Evolutionary conservation across 2,113 vertebrate species (phyloP), one percentile per base, ranked within the genome.

Genomic region (Chionomys nivalis): DNA sequence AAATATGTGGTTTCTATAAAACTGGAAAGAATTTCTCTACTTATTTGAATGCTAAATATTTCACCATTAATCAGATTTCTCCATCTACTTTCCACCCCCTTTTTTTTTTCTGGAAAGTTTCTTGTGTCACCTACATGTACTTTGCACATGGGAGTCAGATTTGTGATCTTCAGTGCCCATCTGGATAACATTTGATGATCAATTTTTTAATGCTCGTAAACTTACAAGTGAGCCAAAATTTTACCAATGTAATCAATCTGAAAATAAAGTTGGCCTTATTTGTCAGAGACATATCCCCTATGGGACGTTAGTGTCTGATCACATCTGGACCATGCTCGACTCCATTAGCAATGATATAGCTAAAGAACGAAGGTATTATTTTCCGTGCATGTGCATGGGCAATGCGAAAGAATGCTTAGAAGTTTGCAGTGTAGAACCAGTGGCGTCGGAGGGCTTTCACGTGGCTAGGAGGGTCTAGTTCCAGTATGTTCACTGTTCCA

Each of bases 31-130:
- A 73, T 78, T 87, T 42, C 36, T 61, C 31, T 2, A 66, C 52
- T 85, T 75, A 39, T 96, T 49, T 75, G 36, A 89, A 75, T 81
- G 10, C 70, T 36, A 95, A 93, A 78, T 89, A 85, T 75, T 93
- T 88, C 23, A 83, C 0, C 68, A 76, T 61, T 42, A 85, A 49
- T 3, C 24, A 61, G 7, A 96, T 93, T 89, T 49, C 33, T 70
- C 77, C 28, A 93, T 16, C 6, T 2, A 87, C 61, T n/a, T 49
- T 72, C 66, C 36, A 12, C 33, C 13, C 13, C 24, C 14, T 76
- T 55, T 58, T 73, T 44, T 12, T 73, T 70, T 68, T 16, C 58
- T 66, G 26, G 21, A 52, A 81, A 33, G 3, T 66, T 81, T 52
- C 23, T 93, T 49, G 31, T 4, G 1, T 79, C 10, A 94, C 89